A percentile compares a stretch with the other conserved stretches of the same genome.
phyloP scores from a whole-genome alignment of 2,888 invertebrate genomes.

The Xanthorhoe designata region DNA sequence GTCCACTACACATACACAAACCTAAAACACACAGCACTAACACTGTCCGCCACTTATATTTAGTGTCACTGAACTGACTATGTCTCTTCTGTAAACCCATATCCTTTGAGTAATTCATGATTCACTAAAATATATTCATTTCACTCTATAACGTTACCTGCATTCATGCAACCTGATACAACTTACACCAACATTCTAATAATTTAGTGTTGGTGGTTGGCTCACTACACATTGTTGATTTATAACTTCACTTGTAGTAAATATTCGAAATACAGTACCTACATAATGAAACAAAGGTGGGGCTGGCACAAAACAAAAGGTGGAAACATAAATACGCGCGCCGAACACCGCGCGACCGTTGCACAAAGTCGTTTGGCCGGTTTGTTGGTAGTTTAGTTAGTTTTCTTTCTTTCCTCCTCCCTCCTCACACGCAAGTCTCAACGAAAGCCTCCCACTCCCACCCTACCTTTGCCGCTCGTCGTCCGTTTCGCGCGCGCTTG shows the following conservation, averaged over 20 bases:
- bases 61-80: conserved; percentile 82
- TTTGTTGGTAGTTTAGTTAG: conserved; percentile 54
- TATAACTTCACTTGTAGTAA: conserved; percentile 16
- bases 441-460: conserved; percentile 63
- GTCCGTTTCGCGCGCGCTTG: not conserved
- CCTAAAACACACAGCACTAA: conserved; percentile 59
- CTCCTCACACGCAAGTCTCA: conserved; percentile 55
- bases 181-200: conserved; percentile 50
- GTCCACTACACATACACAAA: conserved; percentile 67
- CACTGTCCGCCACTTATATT: conserved; percentile 84
- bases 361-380: conserved; percentile 82
- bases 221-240: not conserved
- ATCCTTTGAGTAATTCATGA: conserved; percentile 74
- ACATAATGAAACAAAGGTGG: conserved; percentile 76
- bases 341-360: conserved; percentile 73
- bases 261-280: conserved; percentile 56
- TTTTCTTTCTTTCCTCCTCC: conserved; percentile 58
- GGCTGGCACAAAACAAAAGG: conserved; percentile 59
- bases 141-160: conserved; percentile 69
- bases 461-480: conserved; percentile 9
- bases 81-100: conserved; percentile 81
- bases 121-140: conserved; percentile 74
- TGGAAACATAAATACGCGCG: conserved; percentile 75
- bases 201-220: conserved; percentile 37
- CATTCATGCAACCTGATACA: conserved; percentile 54